Evolutionary conservation across 2,113 vertebrate genomes (phyloP).

Genomic region (Butorides virescens): DNA sequence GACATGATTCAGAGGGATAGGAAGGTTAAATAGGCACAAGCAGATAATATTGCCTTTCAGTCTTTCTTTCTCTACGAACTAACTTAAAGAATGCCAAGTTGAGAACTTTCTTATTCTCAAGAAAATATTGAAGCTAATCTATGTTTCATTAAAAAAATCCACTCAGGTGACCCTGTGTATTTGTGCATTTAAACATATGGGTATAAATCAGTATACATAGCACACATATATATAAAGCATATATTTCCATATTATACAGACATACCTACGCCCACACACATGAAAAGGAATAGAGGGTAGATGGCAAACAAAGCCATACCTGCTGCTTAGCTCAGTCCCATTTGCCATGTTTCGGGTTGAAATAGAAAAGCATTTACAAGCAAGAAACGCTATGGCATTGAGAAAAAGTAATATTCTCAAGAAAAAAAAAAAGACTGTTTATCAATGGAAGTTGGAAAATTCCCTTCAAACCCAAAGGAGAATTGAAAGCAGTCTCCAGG

Average conservation of each 20-base stretch:
- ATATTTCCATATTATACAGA: neutral
- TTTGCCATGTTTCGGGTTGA: neutral
- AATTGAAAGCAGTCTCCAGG: neutral
- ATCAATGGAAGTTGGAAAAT: neutral
- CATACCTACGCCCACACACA: neutral
- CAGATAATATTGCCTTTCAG: neutral
- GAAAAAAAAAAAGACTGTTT: neutral
- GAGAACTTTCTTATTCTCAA: neutral
- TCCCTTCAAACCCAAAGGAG: neutral
- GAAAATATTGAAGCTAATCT: neutral
- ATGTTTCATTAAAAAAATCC: neutral
- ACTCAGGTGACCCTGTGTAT: neutral
- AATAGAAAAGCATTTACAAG: neutral
- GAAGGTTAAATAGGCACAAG: neutral
- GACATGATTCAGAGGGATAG: neutral
- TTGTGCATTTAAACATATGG: neutral
- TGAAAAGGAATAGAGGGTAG: neutral
- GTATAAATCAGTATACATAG: neutral
- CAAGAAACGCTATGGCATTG: neutral
- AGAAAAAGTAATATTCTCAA: neutral
- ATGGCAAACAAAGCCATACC: neutral
- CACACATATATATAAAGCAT: neutral
- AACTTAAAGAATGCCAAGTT: neutral
- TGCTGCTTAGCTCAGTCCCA: neutral
- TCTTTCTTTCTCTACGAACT: neutral